phyloP scores from a whole-genome alignment of 1,140 invertebrate species.

The Caenorhabditis tropicalis region DNA sequence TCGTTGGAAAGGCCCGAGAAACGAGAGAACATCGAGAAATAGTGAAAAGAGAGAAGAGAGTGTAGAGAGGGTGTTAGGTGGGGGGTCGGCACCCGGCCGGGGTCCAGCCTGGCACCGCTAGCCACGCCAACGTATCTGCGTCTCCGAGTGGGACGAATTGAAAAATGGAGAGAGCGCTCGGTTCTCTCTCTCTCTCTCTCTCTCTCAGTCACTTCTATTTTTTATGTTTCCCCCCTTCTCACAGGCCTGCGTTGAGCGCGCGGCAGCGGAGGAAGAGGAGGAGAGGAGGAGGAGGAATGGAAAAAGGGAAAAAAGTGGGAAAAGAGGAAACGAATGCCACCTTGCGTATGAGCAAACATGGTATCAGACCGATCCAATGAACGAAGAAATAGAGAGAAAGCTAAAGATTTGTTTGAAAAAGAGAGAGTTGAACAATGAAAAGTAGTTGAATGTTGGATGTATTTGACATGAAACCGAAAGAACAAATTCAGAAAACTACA shows the following conservation, averaged over 20 bases:
- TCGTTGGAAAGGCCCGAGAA: slow-evolving; percentile 2
- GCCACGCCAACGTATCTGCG: slow-evolving; percentile 32
- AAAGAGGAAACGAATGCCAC: slow-evolving; percentile 44
- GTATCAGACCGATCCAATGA: background rate
- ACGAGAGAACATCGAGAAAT: slow-evolving; percentile 13
- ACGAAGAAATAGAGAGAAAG: background rate
- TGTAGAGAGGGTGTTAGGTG: slow-evolving; percentile 24
- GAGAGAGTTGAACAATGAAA: background rate
- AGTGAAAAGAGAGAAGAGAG: background rate
- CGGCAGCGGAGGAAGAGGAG: background rate
- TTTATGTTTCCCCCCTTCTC: background rate
- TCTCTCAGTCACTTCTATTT: too few species aligned
- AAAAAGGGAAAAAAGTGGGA: slow-evolving; percentile 2
- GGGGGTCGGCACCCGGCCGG: slow-evolving; percentile 35
- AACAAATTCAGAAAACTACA: background rate
- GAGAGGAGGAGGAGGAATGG: background rate
- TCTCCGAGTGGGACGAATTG: slow-evolving; percentile 1
- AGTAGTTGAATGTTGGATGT: background rate
- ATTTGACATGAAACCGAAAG: background rate
- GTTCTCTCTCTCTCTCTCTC: background rate
- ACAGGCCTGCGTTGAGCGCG: slow-evolving; percentile 14
- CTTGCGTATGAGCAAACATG: slow-evolving; percentile 41
- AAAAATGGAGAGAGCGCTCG: slow-evolving; percentile 3
- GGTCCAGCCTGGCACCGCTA: slow-evolving; percentile 42
- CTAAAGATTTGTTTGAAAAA: background rate